Conservation (phyloP, 2,797 vertebrate genomes). For the Alfaro cultratus region DNA sequence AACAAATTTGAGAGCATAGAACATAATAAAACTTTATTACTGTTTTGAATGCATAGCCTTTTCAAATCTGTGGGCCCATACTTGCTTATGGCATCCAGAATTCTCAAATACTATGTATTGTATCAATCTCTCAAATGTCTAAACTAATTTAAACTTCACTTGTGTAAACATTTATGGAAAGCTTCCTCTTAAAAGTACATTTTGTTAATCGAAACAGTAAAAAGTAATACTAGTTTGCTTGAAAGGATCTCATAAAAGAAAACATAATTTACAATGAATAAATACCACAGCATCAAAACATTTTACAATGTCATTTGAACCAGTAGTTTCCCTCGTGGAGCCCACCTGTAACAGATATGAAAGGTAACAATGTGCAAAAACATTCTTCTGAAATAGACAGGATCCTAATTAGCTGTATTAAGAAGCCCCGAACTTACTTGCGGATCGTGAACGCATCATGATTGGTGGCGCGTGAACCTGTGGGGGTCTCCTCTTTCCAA, state of each 20-base stretch:
- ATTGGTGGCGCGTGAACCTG: neutral
- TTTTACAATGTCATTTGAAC: neutral
- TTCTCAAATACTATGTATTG: neutral
- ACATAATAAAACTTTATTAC: neutral
- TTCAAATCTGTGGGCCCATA: neutral
- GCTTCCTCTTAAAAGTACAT: neutral
- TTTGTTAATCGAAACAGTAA: neutral
- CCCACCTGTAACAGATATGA: neutral
- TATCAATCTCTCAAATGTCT: neutral
- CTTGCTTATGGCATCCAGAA: neutral
- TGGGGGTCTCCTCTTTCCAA: conserved; percentile 15
- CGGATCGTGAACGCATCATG: conserved; percentile 28
- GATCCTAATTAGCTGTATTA: neutral
- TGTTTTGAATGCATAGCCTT: neutral
- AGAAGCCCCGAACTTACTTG: neutral
- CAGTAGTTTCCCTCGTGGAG: neutral
- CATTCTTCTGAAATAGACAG: neutral
- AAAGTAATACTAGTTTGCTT: neutral
- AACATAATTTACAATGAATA: neutral
- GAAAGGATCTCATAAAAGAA: neutral
- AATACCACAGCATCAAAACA: neutral
- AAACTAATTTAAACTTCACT: neutral
- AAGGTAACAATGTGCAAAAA: neutral
- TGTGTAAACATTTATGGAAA: neutral
- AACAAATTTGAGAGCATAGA: neutral